Percentiles rank a stretch among this genome's conserved stretches.
Conservation (phyloP, 1,140 invertebrate species). For the Phenacoccus solenopsis region DNA sequence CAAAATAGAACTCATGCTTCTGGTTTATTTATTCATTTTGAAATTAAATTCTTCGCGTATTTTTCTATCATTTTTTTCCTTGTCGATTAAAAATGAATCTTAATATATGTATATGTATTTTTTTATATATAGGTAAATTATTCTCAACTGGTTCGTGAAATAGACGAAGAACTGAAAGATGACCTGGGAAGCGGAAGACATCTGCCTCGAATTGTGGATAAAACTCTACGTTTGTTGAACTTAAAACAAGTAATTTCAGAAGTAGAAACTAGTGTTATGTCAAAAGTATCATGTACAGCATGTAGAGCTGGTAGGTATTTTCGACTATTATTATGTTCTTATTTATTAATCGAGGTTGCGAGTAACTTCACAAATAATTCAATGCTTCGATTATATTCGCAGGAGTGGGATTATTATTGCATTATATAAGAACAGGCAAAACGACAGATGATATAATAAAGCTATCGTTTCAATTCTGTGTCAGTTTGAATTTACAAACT, state of each 20-base stretch:
- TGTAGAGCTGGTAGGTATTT: conserved; percentile 58
- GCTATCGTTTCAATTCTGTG: conserved; percentile 72
- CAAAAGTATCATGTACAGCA: conserved; percentile 77
- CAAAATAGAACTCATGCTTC: too few species aligned
- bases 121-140: not conserved
- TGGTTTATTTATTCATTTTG: too few species aligned
- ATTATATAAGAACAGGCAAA: conserved; percentile 70
- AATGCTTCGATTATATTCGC: conserved; percentile 23
- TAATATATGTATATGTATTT: too few species aligned
- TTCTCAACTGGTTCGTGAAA: not conserved
- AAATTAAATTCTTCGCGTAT: too few species aligned
- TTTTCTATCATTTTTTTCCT: too few species aligned
- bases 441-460: conserved; percentile 72
- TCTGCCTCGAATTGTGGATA: conserved; percentile 62
- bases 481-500: conserved; percentile 70
- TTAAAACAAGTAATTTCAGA: conserved; percentile 71
- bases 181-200: not conserved
- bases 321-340: not conserved
- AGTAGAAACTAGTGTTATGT: conserved; percentile 80
- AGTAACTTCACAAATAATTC: too few species aligned
- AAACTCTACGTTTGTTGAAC: conserved; percentile 65
- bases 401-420: conserved; percentile 66
- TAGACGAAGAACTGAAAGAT: conserved; percentile 9
- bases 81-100: too few species aligned
- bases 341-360: too few species aligned